Conservation (phyloP, 2,113 vertebrate genomes). For the Furnarius figulus region DNA sequence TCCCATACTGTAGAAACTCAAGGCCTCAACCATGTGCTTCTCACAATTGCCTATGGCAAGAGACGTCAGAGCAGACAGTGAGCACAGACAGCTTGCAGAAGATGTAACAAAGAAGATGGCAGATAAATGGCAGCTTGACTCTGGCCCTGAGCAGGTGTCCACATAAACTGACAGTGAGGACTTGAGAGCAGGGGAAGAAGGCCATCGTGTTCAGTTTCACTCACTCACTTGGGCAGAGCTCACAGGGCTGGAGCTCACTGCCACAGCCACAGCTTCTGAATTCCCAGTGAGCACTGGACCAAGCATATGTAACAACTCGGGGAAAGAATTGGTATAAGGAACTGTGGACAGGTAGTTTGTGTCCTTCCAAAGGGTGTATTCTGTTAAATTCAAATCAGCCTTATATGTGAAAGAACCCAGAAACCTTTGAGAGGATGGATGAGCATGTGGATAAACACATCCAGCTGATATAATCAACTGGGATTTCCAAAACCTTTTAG, state of each 20-base stretch:
- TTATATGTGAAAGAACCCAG: neutral
- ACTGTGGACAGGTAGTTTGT: neutral
- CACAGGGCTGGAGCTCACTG: neutral
- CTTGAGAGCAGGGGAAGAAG: neutral
- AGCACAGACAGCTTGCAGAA: neutral
- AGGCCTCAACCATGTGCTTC: neutral
- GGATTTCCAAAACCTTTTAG: neutral
- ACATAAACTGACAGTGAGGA: neutral
- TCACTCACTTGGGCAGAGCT: neutral
- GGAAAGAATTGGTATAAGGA: neutral
- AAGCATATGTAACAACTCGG: neutral
- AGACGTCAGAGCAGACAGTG: neutral
- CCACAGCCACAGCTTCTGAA: neutral
- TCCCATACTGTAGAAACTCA: neutral
- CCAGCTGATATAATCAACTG: neutral
- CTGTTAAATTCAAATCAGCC: neutral
- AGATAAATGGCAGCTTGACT: neutral
- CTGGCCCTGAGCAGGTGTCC: neutral
- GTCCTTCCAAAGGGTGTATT: neutral
- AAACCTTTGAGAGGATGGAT: neutral
- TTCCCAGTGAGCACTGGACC: neutral
- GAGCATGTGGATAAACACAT: neutral
- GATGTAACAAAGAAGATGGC: neutral
- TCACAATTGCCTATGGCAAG: neutral
- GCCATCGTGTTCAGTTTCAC: neutral